Evolutionary conservation across 2,797 vertebrate genomes (phyloP).

Genomic region (Cirrhinus mrigala): DNA sequence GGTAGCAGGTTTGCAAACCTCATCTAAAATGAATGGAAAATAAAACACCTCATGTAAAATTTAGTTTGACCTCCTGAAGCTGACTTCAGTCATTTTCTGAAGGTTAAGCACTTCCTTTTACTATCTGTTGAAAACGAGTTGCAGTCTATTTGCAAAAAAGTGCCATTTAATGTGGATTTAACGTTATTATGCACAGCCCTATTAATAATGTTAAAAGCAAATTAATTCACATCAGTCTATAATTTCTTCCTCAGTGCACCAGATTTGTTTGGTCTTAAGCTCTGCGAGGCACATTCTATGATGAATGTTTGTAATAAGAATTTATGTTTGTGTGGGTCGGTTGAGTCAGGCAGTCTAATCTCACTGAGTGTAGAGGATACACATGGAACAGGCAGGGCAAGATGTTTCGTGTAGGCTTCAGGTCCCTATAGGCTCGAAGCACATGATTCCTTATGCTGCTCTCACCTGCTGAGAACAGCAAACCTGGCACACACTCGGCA

Average conservation of each 20-base stretch:
- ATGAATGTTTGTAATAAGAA: slow-evolving; percentile 35
- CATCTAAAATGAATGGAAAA: not conserved
- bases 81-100: slow-evolving; percentile 13
- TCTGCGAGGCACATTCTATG: not conserved
- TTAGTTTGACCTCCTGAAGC: not conserved
- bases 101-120: slow-evolving; percentile 3
- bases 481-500: slow-evolving; percentile 30
- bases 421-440: slow-evolving; percentile 39
- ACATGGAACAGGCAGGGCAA: slow-evolving; percentile 23
- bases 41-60: not conserved
- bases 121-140: not conserved
- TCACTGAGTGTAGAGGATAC: slow-evolving; percentile 32
- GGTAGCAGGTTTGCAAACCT: not conserved
- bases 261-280: slow-evolving; percentile 36
- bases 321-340: slow-evolving; percentile 27
- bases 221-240: slow-evolving; percentile 35
- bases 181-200: slow-evolving; percentile 12
- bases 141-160: not conserved
- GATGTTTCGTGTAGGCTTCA: slow-evolving; percentile 36
- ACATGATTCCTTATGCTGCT: slow-evolving; percentile 36
- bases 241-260: slow-evolving; percentile 28
- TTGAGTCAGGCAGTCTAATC: slow-evolving; percentile 34
- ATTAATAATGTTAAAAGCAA: slow-evolving; percentile 42
- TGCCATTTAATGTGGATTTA: slow-evolving; percentile 33
- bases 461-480: slow-evolving; percentile 56